Percentiles rank a stretch among this genome's conserved stretches.
phyloP scores from a whole-genome alignment of 2,888 invertebrate species.

The Lasioglossum vierecki region DNA sequence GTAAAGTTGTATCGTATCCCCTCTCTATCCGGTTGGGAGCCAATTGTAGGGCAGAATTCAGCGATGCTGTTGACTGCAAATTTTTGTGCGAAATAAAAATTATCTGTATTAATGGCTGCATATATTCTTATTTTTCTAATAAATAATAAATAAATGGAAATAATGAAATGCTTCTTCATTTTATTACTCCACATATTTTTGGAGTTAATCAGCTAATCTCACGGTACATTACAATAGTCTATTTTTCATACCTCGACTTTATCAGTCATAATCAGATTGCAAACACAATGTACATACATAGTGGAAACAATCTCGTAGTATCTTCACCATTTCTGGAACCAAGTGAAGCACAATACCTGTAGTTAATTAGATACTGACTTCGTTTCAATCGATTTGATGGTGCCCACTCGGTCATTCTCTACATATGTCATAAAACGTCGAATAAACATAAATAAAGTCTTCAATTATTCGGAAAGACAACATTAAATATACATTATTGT shows the following conservation, averaged over 20 bases:
- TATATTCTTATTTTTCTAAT: too few species aligned
- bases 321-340: not conserved
- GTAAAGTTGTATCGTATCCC: too few species aligned
- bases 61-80: not conserved
- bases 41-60: not conserved
- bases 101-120: not conserved
- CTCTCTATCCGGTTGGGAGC: not conserved
- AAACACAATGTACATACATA: not conserved
- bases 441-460: not conserved
- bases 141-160: too few species aligned
- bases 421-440: not conserved
- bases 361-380: not conserved
- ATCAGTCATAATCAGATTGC: not conserved
- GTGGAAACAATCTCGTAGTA: not conserved
- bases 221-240: too few species aligned
- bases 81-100: not conserved
- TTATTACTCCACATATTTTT: not conserved
- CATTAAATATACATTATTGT: too few species aligned
- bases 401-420: not conserved
- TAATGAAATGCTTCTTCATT: not conserved
- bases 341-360: not conserved
- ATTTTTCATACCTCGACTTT: not conserved
- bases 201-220: not conserved
- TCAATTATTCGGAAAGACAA: too few species aligned
- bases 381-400: not conserved